Base-by-base conservation (phyloP, 2,888 invertebrate species). In the Catocala nupta region DNA sequence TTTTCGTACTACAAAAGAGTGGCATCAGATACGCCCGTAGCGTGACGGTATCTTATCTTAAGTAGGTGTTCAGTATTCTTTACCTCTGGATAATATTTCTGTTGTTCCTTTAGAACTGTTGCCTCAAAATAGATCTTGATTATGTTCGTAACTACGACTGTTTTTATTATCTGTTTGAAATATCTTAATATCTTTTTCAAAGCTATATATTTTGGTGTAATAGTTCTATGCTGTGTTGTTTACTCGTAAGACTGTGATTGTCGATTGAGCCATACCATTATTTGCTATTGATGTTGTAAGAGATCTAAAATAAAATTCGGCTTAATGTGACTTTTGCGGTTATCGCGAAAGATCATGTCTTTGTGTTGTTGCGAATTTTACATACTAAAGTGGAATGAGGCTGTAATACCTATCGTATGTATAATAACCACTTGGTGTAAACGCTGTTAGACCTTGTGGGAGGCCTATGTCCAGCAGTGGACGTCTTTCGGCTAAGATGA, bases 71-170 rank as follows among this genome's bases (percentile, higher is more conserved):
- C 59, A 50, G 54, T 52, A 58, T 59, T 61, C 53, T 43, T 64
- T 63, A 53, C 45, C 42, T 50, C 11, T 12, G 59, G 66, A 78
- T 80, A 70, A 54, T 55, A 77, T 76, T 70, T 66, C 49, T 56
- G 50, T 59, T 70, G 47, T 74, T 65, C 69, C 71, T 77, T 70
- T 60, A 65, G 59, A 77, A 71, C 65, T 65, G 71, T 72, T 73
- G 73, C 77, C 80, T 80, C 55, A 72, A 74, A 73, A 70, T 64
- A 52, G 56, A 76, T 81, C 76, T 77, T 71, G 76, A 81, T 80
- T 72, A 71, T 59, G 36, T 66, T 9, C 4, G 9, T 39, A 8
- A 9, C 9, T 25, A 25, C 25, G 25, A 25, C 25, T 25, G 25
- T 25, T 25, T 25, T 25, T 25, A 25, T 66, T 73, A 74, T 77